Base-by-base conservation (phyloP, 2,797 vertebrate species). In the Urophycis tenuis region DNA sequence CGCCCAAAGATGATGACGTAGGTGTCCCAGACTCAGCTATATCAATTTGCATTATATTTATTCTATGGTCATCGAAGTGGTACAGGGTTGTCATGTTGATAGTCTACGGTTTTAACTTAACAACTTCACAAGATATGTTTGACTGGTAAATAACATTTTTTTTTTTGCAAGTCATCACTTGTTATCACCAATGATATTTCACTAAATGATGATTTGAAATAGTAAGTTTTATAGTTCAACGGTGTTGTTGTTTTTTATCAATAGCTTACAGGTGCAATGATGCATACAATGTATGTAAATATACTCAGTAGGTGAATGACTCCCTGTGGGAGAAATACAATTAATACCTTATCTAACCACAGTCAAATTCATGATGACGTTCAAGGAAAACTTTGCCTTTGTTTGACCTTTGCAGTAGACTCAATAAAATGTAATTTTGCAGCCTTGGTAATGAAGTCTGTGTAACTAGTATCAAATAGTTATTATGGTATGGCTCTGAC, bases 1-100 rank as follows among this genome's bases (percentile, higher is more conserved):
- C 88, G 90, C 89, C 90, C 88, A 81, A 76, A 85, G 72, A 3
- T 22, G 74, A 88, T 91, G 88, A 91, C 89, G 90, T 35, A 9
- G 3, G 69, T 36, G 36, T 74, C 75, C 14, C 6, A 75, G 84
- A 81, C 80, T n/a, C 60, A 67, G 60, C 60, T 29, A 29, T 25
- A 67, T 29, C 60, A 29, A 67, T 67, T 29, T 22, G 25, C 60
- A 67, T 12, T 29, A 12, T 67, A 60, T 60, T 2, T 60, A 60
- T 60, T 60, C 11, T 67, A 67, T 11, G 25, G 60, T 67, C 60
- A 29, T 25, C 60, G 2, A 67, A 29, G 60, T 29, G 60, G 60
- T 3, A 29, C 25, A 67, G n/a, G n/a, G 60, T 67, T 67, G 29
- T 29, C 3, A 67, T 60, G 11, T 25, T 25, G 45, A 60, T 60